Conservation (phyloP, 64 coral and sea anemone species). For the Catalaphyllia jardinei region DNA sequence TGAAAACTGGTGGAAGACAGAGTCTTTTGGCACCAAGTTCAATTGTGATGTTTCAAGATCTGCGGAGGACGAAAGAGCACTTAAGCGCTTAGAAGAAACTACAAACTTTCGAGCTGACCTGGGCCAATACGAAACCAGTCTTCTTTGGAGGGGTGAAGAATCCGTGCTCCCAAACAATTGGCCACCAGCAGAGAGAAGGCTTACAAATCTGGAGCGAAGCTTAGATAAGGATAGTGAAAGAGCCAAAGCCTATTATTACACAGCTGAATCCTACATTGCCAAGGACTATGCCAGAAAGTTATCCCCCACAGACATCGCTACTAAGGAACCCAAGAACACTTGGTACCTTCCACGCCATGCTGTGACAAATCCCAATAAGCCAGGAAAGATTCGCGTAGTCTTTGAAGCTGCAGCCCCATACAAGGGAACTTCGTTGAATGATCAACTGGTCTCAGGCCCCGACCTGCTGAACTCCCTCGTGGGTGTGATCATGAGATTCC, state of each 20-base stretch:
- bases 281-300: no score
- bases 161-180: slow-evolving; percentile 46
- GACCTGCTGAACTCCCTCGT: no score
- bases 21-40: slow-evolving; percentile 63
- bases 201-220: slow-evolving; percentile 51
- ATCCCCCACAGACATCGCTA: neutral
- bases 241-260: slow-evolving; percentile 25
- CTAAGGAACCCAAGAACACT: slow-evolving; percentile 40
- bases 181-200: slow-evolving; percentile 38
- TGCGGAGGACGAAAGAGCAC: slow-evolving; percentile 46
- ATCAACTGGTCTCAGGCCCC: no score
- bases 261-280: slow-evolving; percentile 34
- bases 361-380: slow-evolving; percentile 58
- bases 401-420: no score
- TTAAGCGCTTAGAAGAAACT: slow-evolving; percentile 36
- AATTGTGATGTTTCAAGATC: slow-evolving; percentile 11
- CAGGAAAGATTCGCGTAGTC: no score
- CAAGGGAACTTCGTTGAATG: no score
- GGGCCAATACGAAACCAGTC: slow-evolving; percentile 46
- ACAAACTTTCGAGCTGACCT: slow-evolving; percentile 49
- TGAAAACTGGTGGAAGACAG: slow-evolving; percentile 71
- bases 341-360: slow-evolving; percentile 63
- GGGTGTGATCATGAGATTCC: slow-evolving; percentile 48
- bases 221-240: no score
- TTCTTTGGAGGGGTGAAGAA: slow-evolving; percentile 49